phyloP scores from a whole-genome alignment of 2,888 invertebrate genomes.

The Leptopterna dolabrata region DNA sequence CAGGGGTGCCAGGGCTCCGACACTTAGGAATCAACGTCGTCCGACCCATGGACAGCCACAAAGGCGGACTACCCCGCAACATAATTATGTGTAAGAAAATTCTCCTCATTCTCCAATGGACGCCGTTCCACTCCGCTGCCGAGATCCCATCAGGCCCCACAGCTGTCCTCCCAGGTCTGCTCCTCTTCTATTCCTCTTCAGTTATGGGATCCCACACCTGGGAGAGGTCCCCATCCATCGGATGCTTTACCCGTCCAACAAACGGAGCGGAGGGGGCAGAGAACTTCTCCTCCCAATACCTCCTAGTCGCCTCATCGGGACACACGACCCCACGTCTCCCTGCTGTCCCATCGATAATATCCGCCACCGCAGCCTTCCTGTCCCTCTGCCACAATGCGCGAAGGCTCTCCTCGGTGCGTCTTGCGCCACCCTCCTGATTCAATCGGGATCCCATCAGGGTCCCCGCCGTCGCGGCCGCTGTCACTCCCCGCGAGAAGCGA shows the following conservation, averaged over 20 bases:
- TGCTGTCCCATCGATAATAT: neutral
- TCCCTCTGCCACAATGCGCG: neutral
- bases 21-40: too few species aligned
- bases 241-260: too few species aligned
- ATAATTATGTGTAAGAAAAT: neutral
- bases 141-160: neutral
- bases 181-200: neutral
- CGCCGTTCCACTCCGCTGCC: neutral
- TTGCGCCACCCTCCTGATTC: too few species aligned
- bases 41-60: neutral
- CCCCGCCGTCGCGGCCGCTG: neutral
- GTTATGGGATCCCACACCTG: too few species aligned
- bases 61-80: neutral
- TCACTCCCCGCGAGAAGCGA: neutral
- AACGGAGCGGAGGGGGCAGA: too few species aligned
- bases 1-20: too few species aligned
- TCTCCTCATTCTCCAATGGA: neutral
- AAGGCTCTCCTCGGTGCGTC: too few species aligned
- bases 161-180: neutral
- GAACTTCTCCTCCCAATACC: too few species aligned
- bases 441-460: too few species aligned
- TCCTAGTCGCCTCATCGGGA: too few species aligned
- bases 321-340: neutral
- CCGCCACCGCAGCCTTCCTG: neutral
- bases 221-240: too few species aligned